Conservation (phyloP, 1,140 invertebrate genomes). For the Oncopeltus fasciatus region DNA sequence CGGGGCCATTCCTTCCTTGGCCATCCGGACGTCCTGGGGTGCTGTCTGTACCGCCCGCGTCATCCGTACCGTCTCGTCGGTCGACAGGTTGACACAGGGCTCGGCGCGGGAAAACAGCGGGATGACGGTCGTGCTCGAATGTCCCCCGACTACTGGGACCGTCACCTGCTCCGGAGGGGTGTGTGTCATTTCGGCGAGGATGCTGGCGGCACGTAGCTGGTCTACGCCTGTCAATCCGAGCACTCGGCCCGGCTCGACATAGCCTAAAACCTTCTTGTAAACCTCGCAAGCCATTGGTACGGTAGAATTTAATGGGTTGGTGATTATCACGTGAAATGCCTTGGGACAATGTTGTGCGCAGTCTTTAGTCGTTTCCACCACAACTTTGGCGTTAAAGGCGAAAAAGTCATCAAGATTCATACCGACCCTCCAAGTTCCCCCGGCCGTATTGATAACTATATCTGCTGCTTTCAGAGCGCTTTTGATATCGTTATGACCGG, state of each 20-base stretch:
- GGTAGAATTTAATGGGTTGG: slow-evolving; percentile 75
- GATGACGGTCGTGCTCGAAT: slow-evolving; percentile 94
- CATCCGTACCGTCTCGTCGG: slow-evolving; percentile 29
- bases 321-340: slow-evolving; percentile 40
- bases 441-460: too few species aligned
- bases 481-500: not conserved
- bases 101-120: slow-evolving; percentile 84
- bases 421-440: too few species aligned
- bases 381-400: too few species aligned
- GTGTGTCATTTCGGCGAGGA: slow-evolving; percentile 58
- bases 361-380: too few species aligned
- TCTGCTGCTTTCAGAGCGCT: too few species aligned
- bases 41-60: slow-evolving; percentile 29
- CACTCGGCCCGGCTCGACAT: slow-evolving; percentile 77
- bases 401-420: too few species aligned
- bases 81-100: slow-evolving; percentile 56
- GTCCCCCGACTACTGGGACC: slow-evolving; percentile 92
- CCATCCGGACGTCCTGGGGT: slow-evolving; percentile 24
- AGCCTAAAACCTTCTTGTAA: slow-evolving; percentile 72
- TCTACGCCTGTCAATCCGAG: slow-evolving; percentile 96
- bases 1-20: too few species aligned
- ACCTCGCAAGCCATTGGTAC: slow-evolving; percentile 94
- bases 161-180: slow-evolving; percentile 55
- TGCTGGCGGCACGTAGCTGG: slow-evolving; percentile 85
- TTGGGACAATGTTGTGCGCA: too few species aligned